Percentiles rank a stretch among this genome's conserved stretches.
Evolutionary conservation across 1,140 invertebrate species (phyloP).

Genomic region (Drosophila virilis): DNA sequence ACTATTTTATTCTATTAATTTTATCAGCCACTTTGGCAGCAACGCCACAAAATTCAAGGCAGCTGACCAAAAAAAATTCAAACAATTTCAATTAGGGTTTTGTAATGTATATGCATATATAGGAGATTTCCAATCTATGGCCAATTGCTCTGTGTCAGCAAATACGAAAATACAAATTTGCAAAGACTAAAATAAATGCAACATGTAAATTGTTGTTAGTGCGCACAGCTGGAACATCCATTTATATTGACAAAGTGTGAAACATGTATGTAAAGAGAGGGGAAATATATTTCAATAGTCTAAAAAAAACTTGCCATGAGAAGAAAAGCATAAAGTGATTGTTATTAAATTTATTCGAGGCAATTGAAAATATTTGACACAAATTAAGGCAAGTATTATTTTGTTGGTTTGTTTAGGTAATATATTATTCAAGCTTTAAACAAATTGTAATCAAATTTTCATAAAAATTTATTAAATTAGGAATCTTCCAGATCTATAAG

Average conservation of each 20-base stretch:
- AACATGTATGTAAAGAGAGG: not conserved
- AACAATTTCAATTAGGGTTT: constrained; percentile 38
- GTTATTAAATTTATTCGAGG: too few relatives aligned
- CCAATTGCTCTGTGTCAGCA: constrained; percentile 50
- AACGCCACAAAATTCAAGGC: constrained; percentile 3
- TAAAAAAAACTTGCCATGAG: not conserved
- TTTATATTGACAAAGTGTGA: not conserved
- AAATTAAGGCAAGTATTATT: not conserved
- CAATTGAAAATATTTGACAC: not conserved
- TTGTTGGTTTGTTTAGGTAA: too few relatives aligned
- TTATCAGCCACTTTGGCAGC: constrained; percentile 7
- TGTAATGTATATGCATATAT: not conserved
- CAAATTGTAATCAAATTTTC: too few relatives aligned
- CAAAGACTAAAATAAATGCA: constrained; percentile 6
- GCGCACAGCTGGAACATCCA: constrained; percentile 1
- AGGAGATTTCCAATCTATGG: constrained; percentile 22
- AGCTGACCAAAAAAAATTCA: constrained; percentile 16
- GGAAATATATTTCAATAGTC: not conserved
- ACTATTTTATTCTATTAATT: constrained; percentile 33
- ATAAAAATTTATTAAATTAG: too few relatives aligned
- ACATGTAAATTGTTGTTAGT: constrained; percentile 14
- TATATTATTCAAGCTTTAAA: too few relatives aligned
- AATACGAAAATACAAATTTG: constrained; percentile 39
- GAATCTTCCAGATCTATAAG: too few relatives aligned
- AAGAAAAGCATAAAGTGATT: not conserved